Conservation (phyloP, 2,113 vertebrate species). For the Daphoenositta chrysoptera region DNA sequence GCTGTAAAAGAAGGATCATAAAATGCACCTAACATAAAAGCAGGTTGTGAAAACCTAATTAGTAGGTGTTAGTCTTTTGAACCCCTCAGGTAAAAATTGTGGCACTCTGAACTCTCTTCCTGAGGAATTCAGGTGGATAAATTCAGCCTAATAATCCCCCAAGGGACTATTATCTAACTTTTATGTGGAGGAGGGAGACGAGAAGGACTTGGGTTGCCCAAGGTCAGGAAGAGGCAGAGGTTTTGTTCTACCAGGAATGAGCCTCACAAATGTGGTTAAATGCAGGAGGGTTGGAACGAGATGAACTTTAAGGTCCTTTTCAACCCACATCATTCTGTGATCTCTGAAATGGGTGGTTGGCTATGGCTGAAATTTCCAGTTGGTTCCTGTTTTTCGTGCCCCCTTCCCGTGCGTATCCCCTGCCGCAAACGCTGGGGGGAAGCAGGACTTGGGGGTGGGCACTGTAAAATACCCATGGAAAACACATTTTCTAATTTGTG, state of each 20-base stretch:
- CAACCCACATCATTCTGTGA: background rate
- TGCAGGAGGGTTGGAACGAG: background rate
- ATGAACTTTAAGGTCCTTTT: background rate
- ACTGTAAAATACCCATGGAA: background rate
- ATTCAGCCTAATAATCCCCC: background rate
- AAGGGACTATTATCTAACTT: background rate
- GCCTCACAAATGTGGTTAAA: background rate
- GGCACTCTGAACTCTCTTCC: background rate
- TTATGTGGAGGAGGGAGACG: background rate
- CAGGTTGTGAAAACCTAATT: background rate
- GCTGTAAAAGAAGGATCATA: background rate
- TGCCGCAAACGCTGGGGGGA: background rate
- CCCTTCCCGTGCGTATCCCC: fast-evolving
- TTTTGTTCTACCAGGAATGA: background rate
- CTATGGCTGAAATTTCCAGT: background rate
- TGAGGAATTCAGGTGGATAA: background rate
- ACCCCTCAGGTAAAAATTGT: background rate
- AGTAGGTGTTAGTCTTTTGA: background rate
- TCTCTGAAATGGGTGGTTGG: background rate
- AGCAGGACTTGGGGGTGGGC: background rate
- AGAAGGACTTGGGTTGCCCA: background rate
- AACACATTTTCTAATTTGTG: background rate
- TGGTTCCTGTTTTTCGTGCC: fast-evolving
- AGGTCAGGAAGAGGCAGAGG: background rate
- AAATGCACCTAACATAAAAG: background rate